Percentiles rank a stretch among this genome's conserved stretches.
phyloP scores from a whole-genome alignment of 2,888 invertebrate species.

The Prenolepis imparis region DNA sequence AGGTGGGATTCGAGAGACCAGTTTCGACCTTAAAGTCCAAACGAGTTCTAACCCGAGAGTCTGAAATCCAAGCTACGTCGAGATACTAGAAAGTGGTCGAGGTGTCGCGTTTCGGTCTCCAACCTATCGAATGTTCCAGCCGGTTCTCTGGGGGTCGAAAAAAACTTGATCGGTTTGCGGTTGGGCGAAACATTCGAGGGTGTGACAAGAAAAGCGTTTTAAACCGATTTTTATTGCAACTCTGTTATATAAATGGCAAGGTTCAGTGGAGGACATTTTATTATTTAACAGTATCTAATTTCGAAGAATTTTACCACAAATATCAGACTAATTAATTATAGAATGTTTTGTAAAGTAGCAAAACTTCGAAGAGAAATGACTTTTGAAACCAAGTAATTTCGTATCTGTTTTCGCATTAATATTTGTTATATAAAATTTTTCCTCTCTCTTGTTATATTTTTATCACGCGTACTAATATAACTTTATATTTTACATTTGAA shows the following conservation, averaged over 20 bases:
- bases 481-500: background rate
- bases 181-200: constrained; percentile 43
- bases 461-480: background rate
- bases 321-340: background rate
- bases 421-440: background rate
- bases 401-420: background rate
- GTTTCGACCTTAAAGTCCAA: constrained; percentile 65
- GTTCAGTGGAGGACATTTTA: background rate
- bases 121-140: constrained; percentile 64
- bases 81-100: constrained; percentile 72
- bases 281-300: background rate
- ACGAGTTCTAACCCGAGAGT: constrained; percentile 65
- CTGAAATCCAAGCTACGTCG: constrained; percentile 68
- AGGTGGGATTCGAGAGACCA: constrained; percentile 56
- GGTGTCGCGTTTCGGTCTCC: constrained; percentile 71
- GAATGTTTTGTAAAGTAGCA: background rate
- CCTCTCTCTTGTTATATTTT: background rate
- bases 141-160: constrained; percentile 25
- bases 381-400: background rate
- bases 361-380: background rate
- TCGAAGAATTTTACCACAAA: background rate
- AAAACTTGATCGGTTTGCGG: constrained; percentile 62
- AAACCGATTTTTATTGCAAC: background rate
- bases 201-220: background rate
- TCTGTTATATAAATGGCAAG: background rate